Conservation (phyloP, 2,113 vertebrate genomes). For the Gila orcuttii region DNA sequence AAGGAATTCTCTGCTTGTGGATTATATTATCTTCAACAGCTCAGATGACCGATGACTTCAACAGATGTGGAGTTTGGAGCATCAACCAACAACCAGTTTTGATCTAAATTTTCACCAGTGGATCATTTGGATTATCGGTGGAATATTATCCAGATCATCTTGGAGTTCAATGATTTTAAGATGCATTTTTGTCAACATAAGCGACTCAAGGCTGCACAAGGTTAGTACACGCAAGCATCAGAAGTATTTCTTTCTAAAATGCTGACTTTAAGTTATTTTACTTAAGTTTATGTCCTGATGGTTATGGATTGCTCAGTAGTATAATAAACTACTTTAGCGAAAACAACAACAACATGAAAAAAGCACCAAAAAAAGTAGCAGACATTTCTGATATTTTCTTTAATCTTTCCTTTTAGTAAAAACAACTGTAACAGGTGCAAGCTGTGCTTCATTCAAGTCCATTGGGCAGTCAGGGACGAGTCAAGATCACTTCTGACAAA, state of each 20-base stretch:
- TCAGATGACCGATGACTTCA: not conserved
- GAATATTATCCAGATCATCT: not conserved
- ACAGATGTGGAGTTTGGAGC: not conserved
- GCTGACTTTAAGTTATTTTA: not conserved
- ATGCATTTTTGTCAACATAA: not conserved
- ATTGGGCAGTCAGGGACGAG: slow-evolving; percentile 72
- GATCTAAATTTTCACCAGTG: not conserved
- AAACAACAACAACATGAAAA: slow-evolving; percentile 7
- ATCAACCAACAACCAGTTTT: not conserved
- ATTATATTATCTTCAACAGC: not conserved
- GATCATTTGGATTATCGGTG: slow-evolving; percentile 10
- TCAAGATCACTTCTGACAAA: slow-evolving; percentile 79
- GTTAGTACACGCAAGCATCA: slow-evolving; percentile 16
- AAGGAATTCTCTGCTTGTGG: not conserved
- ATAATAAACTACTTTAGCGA: not conserved
- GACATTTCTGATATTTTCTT: slow-evolving; percentile 56
- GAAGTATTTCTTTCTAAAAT: not conserved
- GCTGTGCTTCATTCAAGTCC: slow-evolving; percentile 60
- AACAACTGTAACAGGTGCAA: slow-evolving; percentile 61
- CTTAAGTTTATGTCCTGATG: not conserved
- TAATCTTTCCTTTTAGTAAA: slow-evolving; percentile 56
- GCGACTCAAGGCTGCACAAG: not conserved
- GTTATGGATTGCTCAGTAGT: not conserved
- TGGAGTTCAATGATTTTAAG: not conserved
- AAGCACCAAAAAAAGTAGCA: slow-evolving; percentile 38